Conservation (phyloP, 2,888 invertebrate genomes). For the Drosophila histrio region DNA sequence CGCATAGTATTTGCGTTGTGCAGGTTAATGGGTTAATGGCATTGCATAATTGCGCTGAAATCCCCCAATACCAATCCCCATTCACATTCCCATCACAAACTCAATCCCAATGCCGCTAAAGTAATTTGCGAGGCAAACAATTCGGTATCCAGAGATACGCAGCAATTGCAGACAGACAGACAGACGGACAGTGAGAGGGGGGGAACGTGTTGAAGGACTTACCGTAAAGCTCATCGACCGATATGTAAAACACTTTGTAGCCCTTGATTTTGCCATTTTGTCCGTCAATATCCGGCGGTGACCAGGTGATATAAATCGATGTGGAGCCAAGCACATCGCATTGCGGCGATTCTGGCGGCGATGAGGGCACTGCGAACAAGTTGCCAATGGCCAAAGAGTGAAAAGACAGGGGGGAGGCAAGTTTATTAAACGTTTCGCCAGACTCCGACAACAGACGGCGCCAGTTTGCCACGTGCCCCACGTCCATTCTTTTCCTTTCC, state of each 20-base stretch:
- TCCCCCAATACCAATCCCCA: constrained; percentile 19
- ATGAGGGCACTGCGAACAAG: constrained; percentile 90
- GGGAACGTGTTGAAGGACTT: constrained; percentile 68
- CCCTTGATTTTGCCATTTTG: constrained; percentile 93
- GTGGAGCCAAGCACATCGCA: constrained; percentile 93
- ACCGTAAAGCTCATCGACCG: constrained; percentile 92
- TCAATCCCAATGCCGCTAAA: constrained; percentile 47
- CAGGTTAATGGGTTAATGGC: constrained; percentile 76
- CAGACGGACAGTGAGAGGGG: background rate
- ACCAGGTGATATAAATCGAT: constrained; percentile 94
- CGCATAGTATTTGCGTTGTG: constrained; percentile 17
- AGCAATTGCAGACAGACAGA: constrained; percentile 12
- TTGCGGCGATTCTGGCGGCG: constrained; percentile 92
- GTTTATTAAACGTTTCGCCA: constrained; percentile 60
- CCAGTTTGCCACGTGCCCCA: background rate
- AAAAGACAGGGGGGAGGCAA: background rate
- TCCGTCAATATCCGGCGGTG: constrained; percentile 91
- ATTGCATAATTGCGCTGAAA: constrained; percentile 71
- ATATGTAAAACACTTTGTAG: constrained; percentile 92
- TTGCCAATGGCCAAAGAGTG: background rate
- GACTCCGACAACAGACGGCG: constrained; percentile 27
- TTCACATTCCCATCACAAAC: constrained; percentile 2
- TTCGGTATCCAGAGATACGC: constrained; percentile 38
- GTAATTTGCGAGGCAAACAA: constrained; percentile 71
- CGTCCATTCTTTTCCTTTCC: constrained; percentile 31